Percentiles rank a stretch among this genome's conserved stretches.
These are phyloP conservation scores for Dromiciops gliroides DNA, from an alignment of 2,113 vertebrate genomes.

Conservation along the genomic window DNA sequence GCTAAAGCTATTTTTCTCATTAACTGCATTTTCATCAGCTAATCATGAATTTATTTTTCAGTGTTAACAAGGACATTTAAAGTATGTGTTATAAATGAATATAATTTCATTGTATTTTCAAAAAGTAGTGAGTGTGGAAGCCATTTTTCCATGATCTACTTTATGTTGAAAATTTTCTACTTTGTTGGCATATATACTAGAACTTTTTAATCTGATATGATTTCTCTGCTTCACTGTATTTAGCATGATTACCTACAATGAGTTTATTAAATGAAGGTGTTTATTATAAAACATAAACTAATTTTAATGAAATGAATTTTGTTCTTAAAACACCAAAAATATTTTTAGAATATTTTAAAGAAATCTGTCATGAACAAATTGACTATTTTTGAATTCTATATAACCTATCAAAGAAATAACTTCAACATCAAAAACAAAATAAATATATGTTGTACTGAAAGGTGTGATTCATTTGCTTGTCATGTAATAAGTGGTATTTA, in stretches of 20 bases:
- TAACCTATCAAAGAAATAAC: constrained; percentile 88
- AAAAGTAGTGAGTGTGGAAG: no score
- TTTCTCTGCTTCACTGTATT: background rate
- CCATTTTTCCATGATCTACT: background rate
- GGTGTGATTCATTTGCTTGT: constrained; percentile 88
- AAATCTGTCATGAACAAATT: constrained; percentile 80
- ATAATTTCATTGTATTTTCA: constrained; percentile 1
- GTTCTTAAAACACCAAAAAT: constrained; percentile 60
- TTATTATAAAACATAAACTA: constrained; percentile 21
- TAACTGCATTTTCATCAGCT: background rate
- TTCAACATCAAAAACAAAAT: constrained; percentile 89
- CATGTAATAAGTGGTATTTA: constrained; percentile 91
- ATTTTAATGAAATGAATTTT: constrained; percentile 25
- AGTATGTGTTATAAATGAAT: background rate
- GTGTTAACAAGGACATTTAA: background rate
- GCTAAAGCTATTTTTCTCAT: constrained; percentile 82
- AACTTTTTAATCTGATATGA: background rate
- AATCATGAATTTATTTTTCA: background rate
- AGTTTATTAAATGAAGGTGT: background rate
- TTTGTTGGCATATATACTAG: background rate
- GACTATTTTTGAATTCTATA: constrained; percentile 87
- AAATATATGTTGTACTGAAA: constrained; percentile 88
- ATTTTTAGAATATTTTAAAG: constrained; percentile 91
- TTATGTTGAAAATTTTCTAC: no score
- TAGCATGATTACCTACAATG: background rate